A percentile compares a stretch with the other conserved stretches of the same genome.
Evolutionary conservation across 2,797 vertebrate species (phyloP).

Genomic region (Sebastes taczanowskii): DNA sequence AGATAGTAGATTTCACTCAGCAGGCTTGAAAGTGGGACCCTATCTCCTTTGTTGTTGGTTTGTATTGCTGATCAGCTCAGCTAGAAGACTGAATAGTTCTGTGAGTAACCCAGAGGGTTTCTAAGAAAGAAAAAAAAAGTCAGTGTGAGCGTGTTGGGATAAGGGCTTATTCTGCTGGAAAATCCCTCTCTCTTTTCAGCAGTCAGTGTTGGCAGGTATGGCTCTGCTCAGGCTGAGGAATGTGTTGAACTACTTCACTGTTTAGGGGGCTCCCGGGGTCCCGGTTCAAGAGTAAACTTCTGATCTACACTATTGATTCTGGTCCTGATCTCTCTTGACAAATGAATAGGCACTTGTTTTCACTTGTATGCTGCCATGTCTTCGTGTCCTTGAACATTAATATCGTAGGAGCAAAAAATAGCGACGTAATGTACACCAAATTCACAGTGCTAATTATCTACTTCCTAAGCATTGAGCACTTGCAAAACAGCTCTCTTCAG

Average conservation of each 20-base stretch:
- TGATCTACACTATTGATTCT: slow-evolving; percentile 10
- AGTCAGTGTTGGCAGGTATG: slow-evolving; percentile 60
- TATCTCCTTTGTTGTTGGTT: slow-evolving; percentile 20
- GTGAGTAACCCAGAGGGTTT: slow-evolving; percentile 7
- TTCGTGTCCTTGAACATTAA: not conserved
- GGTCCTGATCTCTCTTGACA: slow-evolving; percentile 16
- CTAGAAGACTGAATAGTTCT: slow-evolving; percentile 15
- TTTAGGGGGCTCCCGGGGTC: slow-evolving; percentile 6
- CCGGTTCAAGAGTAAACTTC: slow-evolving; percentile 34
- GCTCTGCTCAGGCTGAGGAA: slow-evolving; percentile 57
- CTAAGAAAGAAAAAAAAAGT: not conserved
- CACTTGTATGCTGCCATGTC: not conserved
- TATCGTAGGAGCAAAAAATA: not conserved
- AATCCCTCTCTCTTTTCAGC: slow-evolving; percentile 49
- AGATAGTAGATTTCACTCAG: slow-evolving; percentile 1
- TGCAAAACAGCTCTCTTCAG: not conserved
- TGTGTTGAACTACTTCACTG: slow-evolving; percentile 49
- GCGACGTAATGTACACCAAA: not conserved
- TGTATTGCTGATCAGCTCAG: slow-evolving; percentile 40
- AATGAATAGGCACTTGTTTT: slow-evolving; percentile 1
- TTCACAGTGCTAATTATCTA: not conserved
- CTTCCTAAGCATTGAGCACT: not conserved
- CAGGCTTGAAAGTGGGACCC: not conserved
- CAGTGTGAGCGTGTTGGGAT: slow-evolving; percentile 29
- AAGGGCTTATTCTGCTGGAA: slow-evolving; percentile 52